Base-by-base conservation (phyloP, 1,140 invertebrate species). In the Drosophila sp. region DNA sequence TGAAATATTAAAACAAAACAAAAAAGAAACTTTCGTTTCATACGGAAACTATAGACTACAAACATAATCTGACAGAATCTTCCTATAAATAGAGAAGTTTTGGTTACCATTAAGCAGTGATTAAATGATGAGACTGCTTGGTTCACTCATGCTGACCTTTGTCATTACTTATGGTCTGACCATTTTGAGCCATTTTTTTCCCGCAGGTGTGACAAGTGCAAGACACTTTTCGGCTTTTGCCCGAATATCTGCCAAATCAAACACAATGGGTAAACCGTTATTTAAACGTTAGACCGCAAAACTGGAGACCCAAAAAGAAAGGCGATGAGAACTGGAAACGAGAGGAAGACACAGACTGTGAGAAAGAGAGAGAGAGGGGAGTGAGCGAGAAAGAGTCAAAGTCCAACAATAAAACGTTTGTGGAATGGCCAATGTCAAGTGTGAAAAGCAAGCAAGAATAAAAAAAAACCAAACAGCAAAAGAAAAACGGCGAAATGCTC, bases 361-460 rank as follows among this genome's bases (percentile, higher is more conserved):
- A 38, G 35, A 38, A 8, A 38, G 35, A 11, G 35, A 38, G 5
- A 32, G 33, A 11, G 10, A 32, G 11, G 29, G 11, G 11, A 35
- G 11, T 11, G 35, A 57, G n/a, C 38, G 54, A 44, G 47, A 65
- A 23, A 55, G 32, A 50, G 8, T 30, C 17, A 62, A 44, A 61
- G 17, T 47, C 44, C 44, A 47, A 56, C 41, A 27, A 4, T 66
- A 33, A 75, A 63, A 38, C 60, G 10, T 50, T 32, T 61, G 33
- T 41, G 33, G 50, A 44, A 65, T 64, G 40, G 11, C 57, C 77
- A 84, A 85, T 85, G 78, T 84, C 82, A 86, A 84, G 77, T 76
- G 72, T 75, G 77, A 65, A 65, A 47, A 68, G 47, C 60, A 54
- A 35, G 8, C 33, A 7, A 33, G 62, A 56, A 44, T 35, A 38